A percentile compares a stretch with the other conserved stretches of the same genome.
Conservation (phyloP, 2,797 vertebrate genomes). For the Fundulus diaphanus region DNA sequence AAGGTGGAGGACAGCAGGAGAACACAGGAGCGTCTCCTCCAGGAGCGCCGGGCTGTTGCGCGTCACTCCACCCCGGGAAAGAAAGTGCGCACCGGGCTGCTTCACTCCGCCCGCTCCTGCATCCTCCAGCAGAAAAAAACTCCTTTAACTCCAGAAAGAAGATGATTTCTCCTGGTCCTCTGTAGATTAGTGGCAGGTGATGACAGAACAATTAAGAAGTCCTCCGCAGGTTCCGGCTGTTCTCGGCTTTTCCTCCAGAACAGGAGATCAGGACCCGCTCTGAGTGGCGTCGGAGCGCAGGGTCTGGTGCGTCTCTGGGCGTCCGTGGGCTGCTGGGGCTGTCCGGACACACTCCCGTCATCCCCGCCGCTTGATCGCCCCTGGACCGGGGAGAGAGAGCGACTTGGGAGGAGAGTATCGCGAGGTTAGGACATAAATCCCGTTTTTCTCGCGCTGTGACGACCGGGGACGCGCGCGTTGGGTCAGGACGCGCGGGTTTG, state of each 20-base stretch:
- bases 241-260: not conserved
- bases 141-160: not conserved
- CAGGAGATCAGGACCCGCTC: not conserved
- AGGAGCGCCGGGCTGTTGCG: constrained; percentile 34
- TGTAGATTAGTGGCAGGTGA: constrained; percentile 29
- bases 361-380: constrained; percentile 58
- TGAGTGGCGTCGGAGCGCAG: constrained; percentile 15
- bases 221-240: constrained; percentile 35
- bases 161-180: constrained; percentile 1
- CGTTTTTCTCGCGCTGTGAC: constrained; percentile 22
- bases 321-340: constrained; percentile 27
- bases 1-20: not conserved
- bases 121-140: constrained; percentile 12
- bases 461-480: constrained; percentile 15
- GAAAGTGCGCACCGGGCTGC: constrained; percentile 42
- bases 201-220: constrained; percentile 30
- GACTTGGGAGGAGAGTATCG: constrained; percentile 36
- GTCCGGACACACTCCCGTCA: constrained; percentile 47
- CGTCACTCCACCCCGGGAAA: constrained; percentile 10
- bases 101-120: constrained; percentile 38
- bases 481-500: not conserved
- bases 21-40: constrained; percentile 8
- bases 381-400: constrained; percentile 18
- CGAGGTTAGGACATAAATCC: constrained; percentile 55
- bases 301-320: constrained; percentile 13